phyloP scores from a whole-genome alignment of 2,113 vertebrate genomes.

The Pseudois nayaur region DNA sequence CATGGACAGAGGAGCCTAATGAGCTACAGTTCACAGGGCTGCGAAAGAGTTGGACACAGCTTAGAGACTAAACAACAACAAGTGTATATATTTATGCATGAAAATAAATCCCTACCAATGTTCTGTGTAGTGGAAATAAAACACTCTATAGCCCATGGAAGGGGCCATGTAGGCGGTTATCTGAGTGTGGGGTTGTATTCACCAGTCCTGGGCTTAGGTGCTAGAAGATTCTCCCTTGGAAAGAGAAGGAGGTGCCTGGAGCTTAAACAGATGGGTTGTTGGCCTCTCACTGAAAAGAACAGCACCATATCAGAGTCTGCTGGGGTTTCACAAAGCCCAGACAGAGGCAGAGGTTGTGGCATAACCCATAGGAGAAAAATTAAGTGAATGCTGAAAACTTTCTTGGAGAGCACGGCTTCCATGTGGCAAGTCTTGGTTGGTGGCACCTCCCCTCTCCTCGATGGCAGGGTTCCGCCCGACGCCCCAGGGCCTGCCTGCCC shows the following conservation, averaged over 20 bases:
- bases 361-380: slow-evolving; percentile 41
- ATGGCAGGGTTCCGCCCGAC: neutral
- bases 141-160: accelerated
- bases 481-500: neutral
- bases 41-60: neutral
- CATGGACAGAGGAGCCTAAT: neutral
- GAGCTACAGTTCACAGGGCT: neutral
- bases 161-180: accelerated
- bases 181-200: accelerated
- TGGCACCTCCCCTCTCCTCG: slow-evolving; percentile 25
- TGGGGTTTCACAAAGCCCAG: slow-evolving; percentile 44
- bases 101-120: accelerated
- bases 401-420: neutral
- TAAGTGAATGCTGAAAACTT: neutral
- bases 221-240: neutral
- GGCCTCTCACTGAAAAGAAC: slow-evolving; percentile 36
- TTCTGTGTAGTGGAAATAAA: accelerated
- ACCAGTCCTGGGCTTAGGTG: neutral
- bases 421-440: neutral
- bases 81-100: neutral
- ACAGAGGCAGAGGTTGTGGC: accelerated
- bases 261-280: neutral
- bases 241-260: neutral
- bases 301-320: accelerated
- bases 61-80: neutral